A percentile compares a stretch with the other conserved stretches of the same genome.
Evolutionary conservation across 2,113 vertebrate genomes (phyloP).

Genomic region (Centrocercus urophasianus): DNA sequence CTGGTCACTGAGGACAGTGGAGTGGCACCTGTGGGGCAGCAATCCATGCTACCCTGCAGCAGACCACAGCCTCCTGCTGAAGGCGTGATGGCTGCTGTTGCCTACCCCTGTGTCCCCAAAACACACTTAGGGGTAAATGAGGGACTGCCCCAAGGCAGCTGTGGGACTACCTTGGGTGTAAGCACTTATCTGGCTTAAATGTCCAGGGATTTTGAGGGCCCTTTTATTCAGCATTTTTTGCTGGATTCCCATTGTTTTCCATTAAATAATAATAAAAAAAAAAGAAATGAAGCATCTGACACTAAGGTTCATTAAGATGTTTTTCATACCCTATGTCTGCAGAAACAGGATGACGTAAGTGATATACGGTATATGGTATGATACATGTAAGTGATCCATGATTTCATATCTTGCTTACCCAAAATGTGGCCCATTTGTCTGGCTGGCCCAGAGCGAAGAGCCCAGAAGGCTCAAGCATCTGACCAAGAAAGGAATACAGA

Average conservation of each 20-base stretch:
- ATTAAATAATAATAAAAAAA: background rate
- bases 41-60: background rate
- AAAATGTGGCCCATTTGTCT: background rate
- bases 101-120: background rate
- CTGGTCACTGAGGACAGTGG: background rate
- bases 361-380: no score
- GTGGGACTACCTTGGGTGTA: background rate
- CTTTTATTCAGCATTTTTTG: background rate
- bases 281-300: background rate
- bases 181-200: background rate
- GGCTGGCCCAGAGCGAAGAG: background rate
- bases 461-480: background rate
- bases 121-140: background rate
- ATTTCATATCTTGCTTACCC: background rate
- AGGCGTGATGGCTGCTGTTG: background rate
- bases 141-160: background rate
- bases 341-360: background rate
- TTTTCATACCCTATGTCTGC: background rate
- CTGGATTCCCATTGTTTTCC: background rate
- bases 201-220: background rate
- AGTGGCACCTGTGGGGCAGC: background rate
- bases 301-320: background rate
- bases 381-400: background rate
- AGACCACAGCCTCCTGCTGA: background rate
- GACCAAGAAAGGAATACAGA: background rate